Evolutionary conservation across 2,888 invertebrate genomes (phyloP), one percentile per base, ranked within the genome.

Genomic region (Trichogramma evanescens): DNA sequence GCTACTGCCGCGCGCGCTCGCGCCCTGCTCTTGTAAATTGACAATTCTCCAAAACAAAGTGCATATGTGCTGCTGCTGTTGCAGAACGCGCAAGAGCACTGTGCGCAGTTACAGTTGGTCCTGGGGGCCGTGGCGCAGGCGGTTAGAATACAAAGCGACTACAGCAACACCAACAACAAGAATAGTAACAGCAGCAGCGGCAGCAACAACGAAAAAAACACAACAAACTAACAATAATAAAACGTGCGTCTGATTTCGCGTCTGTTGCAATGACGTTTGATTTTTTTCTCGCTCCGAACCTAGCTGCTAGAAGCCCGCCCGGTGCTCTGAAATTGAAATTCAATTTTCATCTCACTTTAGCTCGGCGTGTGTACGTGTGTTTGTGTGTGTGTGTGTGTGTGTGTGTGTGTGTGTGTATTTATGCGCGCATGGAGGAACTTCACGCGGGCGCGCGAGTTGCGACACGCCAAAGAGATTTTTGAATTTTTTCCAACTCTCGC

Each of bases 11-110:
- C 9, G 45, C 9, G n/a, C 10, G 45, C 13, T 10, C 40, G 10
- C 50, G 50, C 38, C 43, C 49, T 46, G 50, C n/a, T 9, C 45
- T 41, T 6, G 41, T 51, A 64, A 64, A 62, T 59, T 62, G 63
- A 52, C 61, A 62, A 63, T 63, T 59, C 54, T 44, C 50, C 52
- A 56, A 56, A 38, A 59, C 39, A 54, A 51, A 50, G 45, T 55
- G 40, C 61, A 41, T 56, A 41, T 58, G 26, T 26, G 26, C 26
- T 26, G 26, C 26, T 26, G 26, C 26, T 26, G 26, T 26, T 26
- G 26, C 26, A 26, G 26, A 26, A 26, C 26, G 26, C 9, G 9
- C 50, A n/a, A n/a, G 5, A n/a, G 43, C 42, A 13, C 41, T 8
- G 6, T 49, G 26, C 26, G 26, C 26, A 26, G 26, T 26, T 26